A percentile compares a stretch with the other conserved stretches of the same genome.
Conservation (phyloP, 2,113 vertebrate species). For the Oncorhynchus kisutch region DNA sequence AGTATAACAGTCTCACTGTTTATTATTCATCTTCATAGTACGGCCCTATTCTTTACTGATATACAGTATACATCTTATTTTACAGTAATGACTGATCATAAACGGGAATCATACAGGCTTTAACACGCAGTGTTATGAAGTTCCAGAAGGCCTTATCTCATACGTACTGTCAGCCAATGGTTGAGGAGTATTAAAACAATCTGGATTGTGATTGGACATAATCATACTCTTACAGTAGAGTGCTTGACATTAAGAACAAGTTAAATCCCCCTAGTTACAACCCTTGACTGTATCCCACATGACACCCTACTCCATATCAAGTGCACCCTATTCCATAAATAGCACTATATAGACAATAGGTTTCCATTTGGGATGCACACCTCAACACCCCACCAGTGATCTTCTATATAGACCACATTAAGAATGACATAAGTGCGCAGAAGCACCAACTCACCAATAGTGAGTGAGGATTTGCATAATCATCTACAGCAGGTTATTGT, state of each 20-base stretch:
- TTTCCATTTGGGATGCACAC: background rate
- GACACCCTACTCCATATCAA: too few species aligned
- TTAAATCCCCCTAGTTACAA: background rate
- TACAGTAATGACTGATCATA: background rate
- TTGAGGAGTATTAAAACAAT: background rate
- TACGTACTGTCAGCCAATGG: background rate
- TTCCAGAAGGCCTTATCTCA: background rate
- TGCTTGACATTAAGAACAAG: slow-evolving; percentile 13
- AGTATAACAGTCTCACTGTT: background rate
- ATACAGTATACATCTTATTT: background rate
- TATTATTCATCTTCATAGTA: background rate
- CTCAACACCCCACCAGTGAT: background rate
- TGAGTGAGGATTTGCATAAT: slow-evolving; percentile 29
- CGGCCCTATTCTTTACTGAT: background rate
- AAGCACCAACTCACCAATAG: background rate
- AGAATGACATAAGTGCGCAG: background rate
- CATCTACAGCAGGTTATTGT: slow-evolving; percentile 43
- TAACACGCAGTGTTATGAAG: background rate
- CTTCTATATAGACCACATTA: background rate
- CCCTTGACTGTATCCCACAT: too few species aligned
- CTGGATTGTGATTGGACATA: background rate
- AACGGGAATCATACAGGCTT: background rate
- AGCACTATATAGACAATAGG: too few species aligned
- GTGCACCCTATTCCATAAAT: too few species aligned
- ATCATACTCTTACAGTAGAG: background rate